Evolutionary conservation across 2,113 vertebrate species (phyloP).

Genomic region (Lycocorax pyrrhopterus): DNA sequence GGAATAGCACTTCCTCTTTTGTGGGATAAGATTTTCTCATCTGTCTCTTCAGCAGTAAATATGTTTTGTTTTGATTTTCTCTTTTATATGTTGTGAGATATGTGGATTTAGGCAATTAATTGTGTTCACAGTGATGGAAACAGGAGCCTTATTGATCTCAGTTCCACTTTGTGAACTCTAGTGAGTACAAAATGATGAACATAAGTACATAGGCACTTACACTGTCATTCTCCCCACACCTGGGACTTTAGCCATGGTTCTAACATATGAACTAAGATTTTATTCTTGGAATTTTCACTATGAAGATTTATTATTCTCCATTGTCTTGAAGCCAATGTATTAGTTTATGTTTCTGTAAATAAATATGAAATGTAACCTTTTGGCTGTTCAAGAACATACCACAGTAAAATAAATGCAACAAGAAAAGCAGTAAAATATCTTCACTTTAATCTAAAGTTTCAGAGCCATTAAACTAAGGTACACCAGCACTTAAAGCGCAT

Average conservation of each 20-base stretch:
- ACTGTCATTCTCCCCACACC: background rate
- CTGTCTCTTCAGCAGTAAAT: background rate
- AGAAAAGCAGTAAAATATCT: background rate
- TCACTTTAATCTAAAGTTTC: background rate
- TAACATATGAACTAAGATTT: background rate
- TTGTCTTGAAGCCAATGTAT: background rate
- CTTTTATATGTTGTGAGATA: background rate
- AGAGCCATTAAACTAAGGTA: background rate
- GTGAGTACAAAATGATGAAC: background rate
- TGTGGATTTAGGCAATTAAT: background rate
- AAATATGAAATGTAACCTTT: background rate
- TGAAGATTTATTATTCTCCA: background rate
- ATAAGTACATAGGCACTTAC: background rate
- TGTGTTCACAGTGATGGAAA: background rate
- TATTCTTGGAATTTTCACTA: background rate
- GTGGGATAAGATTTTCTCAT: background rate
- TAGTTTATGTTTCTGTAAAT: background rate
- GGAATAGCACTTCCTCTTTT: background rate
- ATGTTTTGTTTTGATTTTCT: background rate
- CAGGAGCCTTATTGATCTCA: background rate
- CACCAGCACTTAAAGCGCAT: background rate
- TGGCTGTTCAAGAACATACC: background rate
- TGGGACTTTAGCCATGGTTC: background rate
- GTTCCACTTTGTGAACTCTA: background rate
- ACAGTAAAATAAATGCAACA: background rate